Evolutionary conservation across 2,113 vertebrate species (phyloP).

Genomic region (crab-eating macaque (Macaca fascicularis)): T2T-MFA8v1.1 NC_088388.1:85259001-85259500

Average conservation of each 20-base stretch:
- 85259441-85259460: neutral
- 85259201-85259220: neutral
- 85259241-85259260: neutral
- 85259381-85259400: neutral
- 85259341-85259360: neutral
- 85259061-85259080: neutral
- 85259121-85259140: neutral
- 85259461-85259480: neutral
- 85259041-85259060: neutral
- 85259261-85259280: neutral
- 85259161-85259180: neutral
- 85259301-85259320: neutral
- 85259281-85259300: neutral
- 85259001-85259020: neutral
- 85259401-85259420: neutral
- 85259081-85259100: neutral
- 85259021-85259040: neutral
- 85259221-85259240: neutral
- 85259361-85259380: neutral
- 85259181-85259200: neutral
- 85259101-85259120: neutral
- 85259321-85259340: neutral
- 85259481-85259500: neutral
- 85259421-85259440: neutral
- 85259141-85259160: neutral